Evolutionary conservation across 53 echinoderm and acorn worm species (phyloP).

Genomic region (Astropecten irregularis): DNA sequence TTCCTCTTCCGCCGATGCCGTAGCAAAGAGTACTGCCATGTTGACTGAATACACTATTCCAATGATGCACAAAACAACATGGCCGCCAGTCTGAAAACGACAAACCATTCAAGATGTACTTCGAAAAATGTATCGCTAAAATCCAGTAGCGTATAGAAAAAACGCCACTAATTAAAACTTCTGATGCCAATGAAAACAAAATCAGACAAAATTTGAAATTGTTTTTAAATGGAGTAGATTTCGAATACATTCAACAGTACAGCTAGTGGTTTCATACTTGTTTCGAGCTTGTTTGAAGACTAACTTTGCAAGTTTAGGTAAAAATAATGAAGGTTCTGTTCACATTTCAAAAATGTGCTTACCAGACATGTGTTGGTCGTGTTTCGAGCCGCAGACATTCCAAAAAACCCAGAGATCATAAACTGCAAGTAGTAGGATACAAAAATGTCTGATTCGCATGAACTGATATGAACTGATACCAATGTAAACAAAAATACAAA

Average conservation of each 20-base stretch:
- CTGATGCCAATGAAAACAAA: no score
- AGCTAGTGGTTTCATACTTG: no score
- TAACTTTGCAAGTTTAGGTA: no score
- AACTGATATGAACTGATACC: no score
- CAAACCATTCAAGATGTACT: background rate
- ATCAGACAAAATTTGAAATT: no score
- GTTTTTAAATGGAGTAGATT: background rate
- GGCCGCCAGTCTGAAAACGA: background rate
- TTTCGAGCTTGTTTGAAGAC: no score
- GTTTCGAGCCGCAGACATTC: background rate
- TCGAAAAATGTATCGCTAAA: background rate
- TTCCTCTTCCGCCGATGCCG: slow-evolving; percentile 1
- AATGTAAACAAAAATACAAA: no score
- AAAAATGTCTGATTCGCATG: background rate
- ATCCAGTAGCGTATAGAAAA: no score
- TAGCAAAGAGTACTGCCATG: slow-evolving; percentile 10
- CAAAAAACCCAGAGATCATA: background rate
- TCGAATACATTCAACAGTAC: background rate
- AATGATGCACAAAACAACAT: slow-evolving; percentile 25
- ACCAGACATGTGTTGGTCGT: slow-evolving; percentile 5
- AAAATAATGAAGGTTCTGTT: no score
- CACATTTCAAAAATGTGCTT: no score
- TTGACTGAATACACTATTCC: background rate
- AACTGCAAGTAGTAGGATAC: background rate
- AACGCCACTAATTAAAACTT: background rate